Evolutionary conservation across 2,797 vertebrate species (phyloP), one percentile per base, ranked within the genome.

Genomic region (Myotis daubentonii): DNA sequence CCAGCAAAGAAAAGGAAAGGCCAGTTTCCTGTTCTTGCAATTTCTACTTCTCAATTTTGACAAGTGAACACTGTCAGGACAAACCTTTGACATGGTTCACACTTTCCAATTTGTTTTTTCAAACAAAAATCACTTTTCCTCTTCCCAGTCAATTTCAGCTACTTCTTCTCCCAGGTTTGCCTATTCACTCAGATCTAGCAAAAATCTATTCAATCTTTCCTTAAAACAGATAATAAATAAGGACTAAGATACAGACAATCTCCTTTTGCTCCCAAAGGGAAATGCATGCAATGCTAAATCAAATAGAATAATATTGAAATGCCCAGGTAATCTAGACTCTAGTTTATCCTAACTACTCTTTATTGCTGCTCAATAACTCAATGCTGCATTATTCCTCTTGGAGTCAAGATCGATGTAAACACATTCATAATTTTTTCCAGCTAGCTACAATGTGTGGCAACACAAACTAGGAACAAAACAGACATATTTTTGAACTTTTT

Each of bases 401-500:
- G 86, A 83, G 75, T 82, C 87, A 90, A 87, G 79, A 88, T 92
- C 53, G 87, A 94, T 84, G 49, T 75, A 80, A 84, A 9, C 6
- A 3, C 23, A 71, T 47, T 87, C 33, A 38, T 95, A 75, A 92
- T 94, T 33, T 22, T 96, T 76, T 86, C 81, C 65, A 85, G 33
- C 53, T 96, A 44, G 55, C 23, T 96, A 94, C 47, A 65, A 57
- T 74, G 65, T 81, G 11, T 92, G 92, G 22, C 57, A 89, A 49
- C 1, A 55, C 8, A 79, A 60, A n/a, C 38, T n/a, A 95, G 53
- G 79, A 96, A 96, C 85, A 96, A 97, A 91, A 93, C 95, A 47
- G 89, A 93, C 1, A 36, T 88, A 91, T 96, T 93, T 47, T 95
- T 95, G 72, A 94, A 95, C 57, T 96, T 96, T 16, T 97, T 70